A percentile compares a stretch with the other conserved stretches of the same genome.
Conservation (phyloP, 2,888 invertebrate species). For the Unio pictorum region DNA sequence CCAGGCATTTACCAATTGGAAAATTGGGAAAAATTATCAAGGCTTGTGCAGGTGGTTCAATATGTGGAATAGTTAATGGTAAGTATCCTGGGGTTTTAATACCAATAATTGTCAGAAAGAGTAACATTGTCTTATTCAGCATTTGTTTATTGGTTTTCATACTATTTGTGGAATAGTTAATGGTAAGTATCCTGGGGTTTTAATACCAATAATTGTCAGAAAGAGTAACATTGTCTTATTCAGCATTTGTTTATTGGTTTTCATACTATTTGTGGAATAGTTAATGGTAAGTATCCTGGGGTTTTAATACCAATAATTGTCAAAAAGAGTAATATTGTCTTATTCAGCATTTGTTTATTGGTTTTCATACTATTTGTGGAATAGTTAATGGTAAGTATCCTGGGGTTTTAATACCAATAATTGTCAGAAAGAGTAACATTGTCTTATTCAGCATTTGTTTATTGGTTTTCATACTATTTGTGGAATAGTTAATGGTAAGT, state of each 20-base stretch:
- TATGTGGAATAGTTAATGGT: constrained; percentile 89
- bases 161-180: constrained; percentile 80
- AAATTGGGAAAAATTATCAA: constrained; percentile 81
- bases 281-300: constrained; percentile 79
- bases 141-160: too few relatives aligned
- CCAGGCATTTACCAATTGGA: constrained; percentile 77
- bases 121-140: too few relatives aligned
- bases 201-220: too few relatives aligned
- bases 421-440: too few relatives aligned
- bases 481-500: constrained; percentile 83
- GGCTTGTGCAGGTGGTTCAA: constrained; percentile 89
- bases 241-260: too few relatives aligned
- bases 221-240: too few relatives aligned
- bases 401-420: background rate
- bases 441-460: too few relatives aligned
- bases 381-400: constrained; percentile 81
- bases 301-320: background rate
- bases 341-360: too few relatives aligned
- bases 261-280: constrained; percentile 86
- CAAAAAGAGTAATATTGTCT: too few relatives aligned
- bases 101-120: too few relatives aligned
- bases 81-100: constrained; percentile 34
- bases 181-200: constrained; percentile 74
- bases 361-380: too few relatives aligned
- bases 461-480: too few relatives aligned